Base-by-base conservation (phyloP, 2,113 vertebrate genomes). In the Labeo catla region DNA sequence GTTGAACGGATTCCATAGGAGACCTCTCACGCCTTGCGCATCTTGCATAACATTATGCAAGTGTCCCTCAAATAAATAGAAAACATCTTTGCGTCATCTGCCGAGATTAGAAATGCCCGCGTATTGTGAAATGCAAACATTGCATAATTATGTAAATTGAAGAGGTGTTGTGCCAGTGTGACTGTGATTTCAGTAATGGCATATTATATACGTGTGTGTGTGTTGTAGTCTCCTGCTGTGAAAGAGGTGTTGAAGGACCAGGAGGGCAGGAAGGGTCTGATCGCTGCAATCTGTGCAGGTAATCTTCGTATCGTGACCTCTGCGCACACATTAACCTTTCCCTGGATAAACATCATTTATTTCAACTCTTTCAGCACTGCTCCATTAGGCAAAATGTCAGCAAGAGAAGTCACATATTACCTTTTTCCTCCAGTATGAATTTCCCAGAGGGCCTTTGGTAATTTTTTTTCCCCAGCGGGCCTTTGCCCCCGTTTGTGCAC, bases 261-360 rank as follows among this genome's bases (percentile, higher is more conserved):
- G 91, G 97, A 98, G 84, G 92, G 91, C 91, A 95, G 96, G 89
- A 98, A 97, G 90, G 97, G 97, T 39, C 95, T 99, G 89, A 99
- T 99, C 63, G 98, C 98, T 39, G 98, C 98, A 88, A 98, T 99
- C 93, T 99, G 98, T 92, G 98, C 98, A 95, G 98, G 98, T 99
- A 92, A 84, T 57, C 43, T 72, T 86, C 83, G 74, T 21, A 74
- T 28, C 28, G 2, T 86, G 74, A 34, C 52, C 34, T 77, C 34
- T 16, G 19, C 49, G 57, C 43, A 57, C 79, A 21, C 76, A 85
- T 79, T 81, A 87, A 79, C 74, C 74, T 80, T 83, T 36, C 10
- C 11, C 45, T 49, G 12, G 15, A 82, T 68, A 49, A 81, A 52
- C 63, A 39, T 52, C 36, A 81, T 52, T 50, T 47, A 80, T 50